Evolutionary conservation across 1,140 invertebrate species (phyloP).

Genomic region (Fopius arisanus): DNA sequence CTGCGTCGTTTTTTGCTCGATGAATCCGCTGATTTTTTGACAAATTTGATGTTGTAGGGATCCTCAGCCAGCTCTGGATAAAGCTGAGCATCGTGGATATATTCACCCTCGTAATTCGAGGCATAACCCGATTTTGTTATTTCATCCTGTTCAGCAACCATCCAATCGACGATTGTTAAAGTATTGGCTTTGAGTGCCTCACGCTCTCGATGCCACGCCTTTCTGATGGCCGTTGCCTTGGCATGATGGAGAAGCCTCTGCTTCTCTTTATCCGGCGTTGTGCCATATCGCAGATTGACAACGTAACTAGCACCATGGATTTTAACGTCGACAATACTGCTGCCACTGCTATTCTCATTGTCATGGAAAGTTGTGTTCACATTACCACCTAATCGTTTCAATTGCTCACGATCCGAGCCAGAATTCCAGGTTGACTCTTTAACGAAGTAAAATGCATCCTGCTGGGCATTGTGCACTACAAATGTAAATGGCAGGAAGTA

Average conservation of each 20-base stretch:
- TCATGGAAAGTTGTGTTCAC: conserved; percentile 95
- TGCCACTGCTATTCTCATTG: conserved; percentile 74
- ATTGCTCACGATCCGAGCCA: conserved; percentile 84
- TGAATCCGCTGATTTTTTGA: conserved; percentile 77
- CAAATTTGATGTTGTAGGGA: conserved; percentile 91
- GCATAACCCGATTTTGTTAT: conserved; percentile 84
- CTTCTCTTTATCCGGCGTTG: conserved; percentile 86
- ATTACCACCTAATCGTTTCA: conserved; percentile 87
- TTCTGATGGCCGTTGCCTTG: conserved; percentile 82
- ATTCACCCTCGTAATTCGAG: conserved; percentile 86
- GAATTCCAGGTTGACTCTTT: conserved; percentile 90
- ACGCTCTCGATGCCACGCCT: conserved; percentile 91
- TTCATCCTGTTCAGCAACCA: conserved; percentile 84
- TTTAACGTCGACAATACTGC: conserved; percentile 80
- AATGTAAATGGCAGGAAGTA: conserved; percentile 88
- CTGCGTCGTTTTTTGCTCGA: conserved; percentile 73
- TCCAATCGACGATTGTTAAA: conserved; percentile 77
- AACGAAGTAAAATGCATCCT: conserved; percentile 95
- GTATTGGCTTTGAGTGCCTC: conserved; percentile 82
- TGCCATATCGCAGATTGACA: conserved; percentile 88
- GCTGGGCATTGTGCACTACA: conserved; percentile 85
- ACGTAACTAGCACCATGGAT: conserved; percentile 85
- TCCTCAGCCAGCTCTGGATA: conserved; percentile 95
- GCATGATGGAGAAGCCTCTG: conserved; percentile 88
- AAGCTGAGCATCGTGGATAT: conserved; percentile 85